phyloP scores from a whole-genome alignment of 2,797 vertebrate genomes.

The Carcharodon carcharias region DNA sequence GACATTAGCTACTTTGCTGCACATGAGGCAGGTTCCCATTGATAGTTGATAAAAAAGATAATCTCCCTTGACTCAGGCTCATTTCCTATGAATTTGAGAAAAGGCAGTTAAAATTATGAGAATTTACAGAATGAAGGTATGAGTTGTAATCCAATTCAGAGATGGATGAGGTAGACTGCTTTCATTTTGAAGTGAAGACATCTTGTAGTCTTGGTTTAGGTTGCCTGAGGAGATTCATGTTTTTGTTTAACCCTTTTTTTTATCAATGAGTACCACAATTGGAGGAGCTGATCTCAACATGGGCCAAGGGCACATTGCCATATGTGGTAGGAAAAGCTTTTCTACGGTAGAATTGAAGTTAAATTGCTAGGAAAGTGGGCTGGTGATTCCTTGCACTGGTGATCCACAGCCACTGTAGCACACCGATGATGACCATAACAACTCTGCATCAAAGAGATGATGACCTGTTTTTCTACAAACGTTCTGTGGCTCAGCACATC shows the following conservation, averaged over 20 bases:
- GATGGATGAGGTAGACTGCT: not conserved
- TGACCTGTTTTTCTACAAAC: not conserved
- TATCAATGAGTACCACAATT: not conserved
- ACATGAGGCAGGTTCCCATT: not conserved
- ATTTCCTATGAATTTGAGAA: not conserved
- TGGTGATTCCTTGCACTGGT: not conserved
- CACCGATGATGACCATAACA: not conserved
- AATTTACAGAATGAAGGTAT: not conserved
- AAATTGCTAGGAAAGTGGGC: not conserved
- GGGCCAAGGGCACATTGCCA: not conserved
- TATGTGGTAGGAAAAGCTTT: not conserved
- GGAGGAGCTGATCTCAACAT: not conserved
- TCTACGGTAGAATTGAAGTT: not conserved
- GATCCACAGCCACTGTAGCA: not conserved
- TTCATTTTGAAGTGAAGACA: not conserved
- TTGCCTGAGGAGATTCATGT: not conserved
- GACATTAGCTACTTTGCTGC: not conserved
- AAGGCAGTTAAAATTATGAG: not conserved
- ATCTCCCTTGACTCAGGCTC: not conserved
- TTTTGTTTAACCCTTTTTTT: not conserved
- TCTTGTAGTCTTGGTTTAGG: not conserved
- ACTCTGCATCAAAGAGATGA: not conserved
- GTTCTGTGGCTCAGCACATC: not conserved
- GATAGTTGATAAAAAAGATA: not conserved
- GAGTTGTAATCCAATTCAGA: not conserved